Evolutionary conservation across 2,888 invertebrate genomes (phyloP).

Genomic region (Mimumesa dahlbomi): DNA sequence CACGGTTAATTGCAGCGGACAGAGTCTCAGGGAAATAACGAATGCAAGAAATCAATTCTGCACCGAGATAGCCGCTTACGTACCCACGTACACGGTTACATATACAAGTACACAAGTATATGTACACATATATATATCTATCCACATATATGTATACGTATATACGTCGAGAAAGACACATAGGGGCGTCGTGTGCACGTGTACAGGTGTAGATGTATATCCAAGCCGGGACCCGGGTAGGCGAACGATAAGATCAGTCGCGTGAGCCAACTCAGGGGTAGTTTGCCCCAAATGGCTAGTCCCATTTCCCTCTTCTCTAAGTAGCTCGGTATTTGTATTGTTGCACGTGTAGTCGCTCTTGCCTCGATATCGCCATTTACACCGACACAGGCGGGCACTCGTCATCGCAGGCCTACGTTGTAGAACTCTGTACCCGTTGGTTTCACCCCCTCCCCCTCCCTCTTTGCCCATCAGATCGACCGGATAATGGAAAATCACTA

Average conservation of each 20-base stretch:
- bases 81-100: not conserved
- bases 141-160: too few species aligned
- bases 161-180: not conserved
- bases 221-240: slow-evolving; percentile 48
- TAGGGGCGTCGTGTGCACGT: slow-evolving; percentile 6
- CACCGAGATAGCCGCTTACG: slow-evolving; percentile 48
- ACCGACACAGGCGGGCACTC: slow-evolving; percentile 29
- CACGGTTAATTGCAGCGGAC: slow-evolving; percentile 33
- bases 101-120: too few species aligned
- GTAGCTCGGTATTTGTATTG: slow-evolving; percentile 67
- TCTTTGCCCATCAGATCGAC: slow-evolving; percentile 31
- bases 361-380: slow-evolving; percentile 42
- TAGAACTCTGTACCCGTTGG: not conserved
- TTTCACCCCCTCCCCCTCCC: slow-evolving; percentile 25
- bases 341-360: slow-evolving; percentile 44
- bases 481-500: slow-evolving; percentile 50
- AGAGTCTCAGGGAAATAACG: slow-evolving; percentile 59
- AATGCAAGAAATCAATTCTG: slow-evolving; percentile 68
- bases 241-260: slow-evolving; percentile 74
- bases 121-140: too few species aligned
- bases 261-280: slow-evolving; percentile 71
- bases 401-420: slow-evolving; percentile 31
- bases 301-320: slow-evolving; percentile 68
- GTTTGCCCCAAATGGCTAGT: slow-evolving; percentile 74
- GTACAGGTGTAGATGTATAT: slow-evolving; percentile 31